phyloP scores from a whole-genome alignment of 1,140 invertebrate genomes.

The Venustaconcha ellipsiformis region DNA sequence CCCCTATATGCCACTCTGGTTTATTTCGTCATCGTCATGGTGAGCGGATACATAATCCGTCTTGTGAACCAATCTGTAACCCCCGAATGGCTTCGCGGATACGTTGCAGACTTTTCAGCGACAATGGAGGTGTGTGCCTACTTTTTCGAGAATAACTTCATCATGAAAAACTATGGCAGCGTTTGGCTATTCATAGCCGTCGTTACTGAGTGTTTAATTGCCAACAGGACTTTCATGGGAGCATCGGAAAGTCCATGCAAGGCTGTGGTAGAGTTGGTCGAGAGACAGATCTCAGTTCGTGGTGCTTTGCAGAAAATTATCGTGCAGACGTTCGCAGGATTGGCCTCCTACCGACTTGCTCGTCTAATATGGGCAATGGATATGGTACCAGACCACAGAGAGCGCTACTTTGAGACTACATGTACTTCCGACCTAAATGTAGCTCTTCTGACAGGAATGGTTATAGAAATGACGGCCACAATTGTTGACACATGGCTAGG shows the following conservation, averaged over 20 bases:
- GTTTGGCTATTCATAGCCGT: constrained; percentile 55
- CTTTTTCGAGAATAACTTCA: constrained; percentile 64
- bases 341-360: constrained; percentile 59
- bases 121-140: constrained; percentile 63
- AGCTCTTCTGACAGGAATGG: constrained; percentile 45
- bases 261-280: constrained; percentile 42
- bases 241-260: constrained; percentile 59
- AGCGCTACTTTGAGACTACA: constrained; percentile 47
- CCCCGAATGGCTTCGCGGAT: constrained; percentile 34
- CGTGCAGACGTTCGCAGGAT: constrained; percentile 50
- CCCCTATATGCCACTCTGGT: constrained; percentile 55
- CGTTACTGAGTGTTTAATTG: constrained; percentile 53
- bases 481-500: constrained; percentile 59
- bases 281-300: constrained; percentile 26
- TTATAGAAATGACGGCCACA: constrained; percentile 53
- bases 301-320: constrained; percentile 45
- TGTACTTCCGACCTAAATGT: constrained; percentile 58
- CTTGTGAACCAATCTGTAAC: constrained; percentile 38
- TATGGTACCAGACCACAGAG: constrained; percentile 59
- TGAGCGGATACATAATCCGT: constrained; percentile 44
- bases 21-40: constrained; percentile 53
- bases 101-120: constrained; percentile 51
- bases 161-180: constrained; percentile 58
- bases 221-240: constrained; percentile 53
- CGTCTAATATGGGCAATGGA: constrained; percentile 59